These are phyloP conservation scores for Masnerella sp. DNA, from an alignment of 2,888 invertebrate genomes.

Conservation along the genomic window DNA sequence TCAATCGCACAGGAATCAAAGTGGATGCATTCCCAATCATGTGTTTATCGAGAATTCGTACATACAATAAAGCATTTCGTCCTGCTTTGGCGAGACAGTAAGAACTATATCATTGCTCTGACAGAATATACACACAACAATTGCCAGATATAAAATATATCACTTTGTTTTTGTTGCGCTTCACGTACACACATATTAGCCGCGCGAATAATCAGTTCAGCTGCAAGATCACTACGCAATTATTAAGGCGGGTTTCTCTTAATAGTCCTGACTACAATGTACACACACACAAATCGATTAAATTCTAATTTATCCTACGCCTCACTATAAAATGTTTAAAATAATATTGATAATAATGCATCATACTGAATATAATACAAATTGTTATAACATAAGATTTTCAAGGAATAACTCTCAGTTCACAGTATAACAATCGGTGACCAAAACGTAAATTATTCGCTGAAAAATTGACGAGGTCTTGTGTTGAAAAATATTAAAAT, in stretches of 20 bases:
- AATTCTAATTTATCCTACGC: conserved; percentile 27
- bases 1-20: conserved; percentile 8
- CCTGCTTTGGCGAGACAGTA: conserved; percentile 48
- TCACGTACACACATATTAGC: conserved; percentile 50
- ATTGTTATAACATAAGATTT: conserved; percentile 11
- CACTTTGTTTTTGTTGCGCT: conserved; percentile 61
- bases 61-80: conserved; percentile 40
- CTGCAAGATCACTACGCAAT: conserved; percentile 50
- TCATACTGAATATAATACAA: conserved; percentile 38
- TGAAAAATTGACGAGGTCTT: conserved; percentile 1
- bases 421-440: conserved; percentile 42
- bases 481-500: background rate
- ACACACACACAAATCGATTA: conserved; percentile 26
- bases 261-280: conserved; percentile 48
- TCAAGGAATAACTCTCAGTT: conserved; percentile 11
- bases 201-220: conserved; percentile 57
- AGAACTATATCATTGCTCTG: conserved; percentile 38
- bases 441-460: background rate
- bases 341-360: conserved; percentile 33
- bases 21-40: conserved; percentile 31
- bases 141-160: conserved; percentile 71
- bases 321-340: conserved; percentile 28
- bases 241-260: conserved; percentile 53
- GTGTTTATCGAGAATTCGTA: conserved; percentile 53
- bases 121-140: conserved; percentile 51